Base-by-base conservation (phyloP, 2,113 vertebrate genomes). In the Myotis yumanensis region DNA sequence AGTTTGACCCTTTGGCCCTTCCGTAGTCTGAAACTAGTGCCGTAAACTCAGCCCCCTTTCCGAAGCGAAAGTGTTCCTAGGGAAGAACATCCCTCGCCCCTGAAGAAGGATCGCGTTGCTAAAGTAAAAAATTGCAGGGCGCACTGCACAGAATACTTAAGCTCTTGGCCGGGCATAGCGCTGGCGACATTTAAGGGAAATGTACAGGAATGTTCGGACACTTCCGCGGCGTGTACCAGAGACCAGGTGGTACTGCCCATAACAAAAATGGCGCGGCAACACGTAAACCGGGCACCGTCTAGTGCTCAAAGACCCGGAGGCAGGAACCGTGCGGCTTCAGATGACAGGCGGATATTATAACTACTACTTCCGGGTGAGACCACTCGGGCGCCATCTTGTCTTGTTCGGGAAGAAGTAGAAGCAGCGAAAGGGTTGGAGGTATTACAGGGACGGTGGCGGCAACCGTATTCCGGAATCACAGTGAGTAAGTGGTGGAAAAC, bases 301-400 rank as follows among this genome's bases (percentile, higher is more conserved):
- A 18, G 28, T 11, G 12, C 3, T 2, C 10, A 11, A 0, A 72
- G 30, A 30, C 51, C 37, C 6, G 51, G 64, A 20, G 9, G 17
- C 80, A 16, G 23, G 15, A 16, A 43, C 9, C 11, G 4, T 20
- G 37, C 69, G 85, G 86, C 97, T 97, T 97, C 97, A 93, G 43
- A 28, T 48, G 89, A 68, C 82, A n/a, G 68, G 62, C 96, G 97
- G 97, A 97, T 96, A 77, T 97, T 95, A 79, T 90, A 91, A 17
- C 4, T 4, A 91, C 98, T 96, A 96, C 96, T 98, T 98, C 98
- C 98, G 98, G 98, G 97, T 94, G 73, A 96, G 59, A 15, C 10
- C 5, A 18, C 28, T 16, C 79, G 0, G 94, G 97, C 98, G 98
- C 98, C 98, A 98, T 98, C 98, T 98, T 98, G 98, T 98, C 98